Evolutionary conservation across 2,113 vertebrate genomes (phyloP).

Genomic region (Eidolon helvum): DNA sequence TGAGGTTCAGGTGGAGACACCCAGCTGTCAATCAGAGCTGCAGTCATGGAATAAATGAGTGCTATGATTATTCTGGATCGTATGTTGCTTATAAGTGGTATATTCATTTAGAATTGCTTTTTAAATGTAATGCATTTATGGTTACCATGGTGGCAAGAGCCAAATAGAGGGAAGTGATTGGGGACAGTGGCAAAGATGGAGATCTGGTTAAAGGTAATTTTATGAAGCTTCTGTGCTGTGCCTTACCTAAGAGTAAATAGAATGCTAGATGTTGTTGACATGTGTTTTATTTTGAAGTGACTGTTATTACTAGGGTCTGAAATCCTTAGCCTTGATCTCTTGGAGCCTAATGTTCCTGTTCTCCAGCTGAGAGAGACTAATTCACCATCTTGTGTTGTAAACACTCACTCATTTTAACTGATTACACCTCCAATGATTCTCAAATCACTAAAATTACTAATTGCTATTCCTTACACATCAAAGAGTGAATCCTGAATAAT

Average conservation of each 20-base stretch:
- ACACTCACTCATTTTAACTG: conserved; percentile 93
- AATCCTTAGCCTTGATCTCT: conserved; percentile 81
- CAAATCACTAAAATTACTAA: conserved; percentile 96
- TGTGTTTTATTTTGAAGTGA: conserved; percentile 75
- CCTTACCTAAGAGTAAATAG: conserved; percentile 67
- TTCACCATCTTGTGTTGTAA: conserved; percentile 88
- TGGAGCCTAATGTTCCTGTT: conserved; percentile 84
- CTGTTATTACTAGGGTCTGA: conserved; percentile 77
- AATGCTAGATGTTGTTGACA: conserved; percentile 66
- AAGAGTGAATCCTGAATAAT: conserved; percentile 95
- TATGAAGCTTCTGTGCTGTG: background rate
- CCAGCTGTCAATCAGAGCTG: background rate
- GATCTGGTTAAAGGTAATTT: conserved; percentile 10
- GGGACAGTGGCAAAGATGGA: conserved; percentile 9
- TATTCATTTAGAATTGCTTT: conserved; percentile 17
- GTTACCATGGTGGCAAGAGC: conserved; percentile 57
- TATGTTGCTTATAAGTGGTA: background rate
- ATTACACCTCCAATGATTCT: conserved; percentile 93
- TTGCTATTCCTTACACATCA: conserved; percentile 95
- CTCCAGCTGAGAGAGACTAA: conserved; percentile 87
- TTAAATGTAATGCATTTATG: conserved; percentile 29
- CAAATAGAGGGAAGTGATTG: conserved; percentile 2
- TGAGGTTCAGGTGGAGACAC: background rate
- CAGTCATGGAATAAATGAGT: background rate
- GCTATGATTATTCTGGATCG: background rate